Percentiles rank a stretch among this genome's conserved stretches.
phyloP scores from a whole-genome alignment of 2,113 vertebrate species.

The Hystrix brachyura region DNA sequence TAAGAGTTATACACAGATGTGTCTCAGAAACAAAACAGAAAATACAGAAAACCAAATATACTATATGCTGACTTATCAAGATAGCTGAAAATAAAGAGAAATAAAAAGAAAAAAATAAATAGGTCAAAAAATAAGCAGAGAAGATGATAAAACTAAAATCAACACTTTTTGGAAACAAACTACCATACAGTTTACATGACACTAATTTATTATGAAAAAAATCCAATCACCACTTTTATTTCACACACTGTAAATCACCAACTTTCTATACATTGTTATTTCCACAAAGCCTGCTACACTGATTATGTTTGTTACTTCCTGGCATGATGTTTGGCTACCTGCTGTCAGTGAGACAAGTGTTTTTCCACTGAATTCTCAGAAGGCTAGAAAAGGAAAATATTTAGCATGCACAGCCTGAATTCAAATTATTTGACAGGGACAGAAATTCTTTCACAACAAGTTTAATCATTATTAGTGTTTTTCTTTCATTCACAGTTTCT shows the following conservation, averaged over 20 bases:
- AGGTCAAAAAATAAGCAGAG: background rate
- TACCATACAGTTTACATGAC: background rate
- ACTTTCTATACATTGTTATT: background rate
- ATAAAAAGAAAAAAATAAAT: background rate
- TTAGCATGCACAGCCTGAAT: background rate
- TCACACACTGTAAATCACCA: background rate
- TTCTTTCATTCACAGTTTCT: background rate
- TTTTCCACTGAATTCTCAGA: conserved; percentile 29
- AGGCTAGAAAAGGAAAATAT: background rate
- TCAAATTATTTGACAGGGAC: background rate
- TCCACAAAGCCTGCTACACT: background rate
- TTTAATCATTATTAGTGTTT: background rate
- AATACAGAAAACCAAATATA: background rate
- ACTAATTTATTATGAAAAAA: background rate
- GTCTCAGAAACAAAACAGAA: background rate
- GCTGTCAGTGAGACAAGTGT: background rate
- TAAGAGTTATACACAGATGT: background rate
- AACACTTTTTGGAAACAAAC: background rate
- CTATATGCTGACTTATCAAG: background rate
- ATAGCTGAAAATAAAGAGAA: background rate
- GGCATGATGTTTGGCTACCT: background rate
- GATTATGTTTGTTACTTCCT: background rate
- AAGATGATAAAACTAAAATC: background rate
- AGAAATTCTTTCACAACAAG: conserved; percentile 19
- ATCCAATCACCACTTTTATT: background rate